Percentiles rank a stretch among this genome's conserved stretches.
phyloP scores from a whole-genome alignment of 2,797 vertebrate species.

The Cuculus canorus region DNA sequence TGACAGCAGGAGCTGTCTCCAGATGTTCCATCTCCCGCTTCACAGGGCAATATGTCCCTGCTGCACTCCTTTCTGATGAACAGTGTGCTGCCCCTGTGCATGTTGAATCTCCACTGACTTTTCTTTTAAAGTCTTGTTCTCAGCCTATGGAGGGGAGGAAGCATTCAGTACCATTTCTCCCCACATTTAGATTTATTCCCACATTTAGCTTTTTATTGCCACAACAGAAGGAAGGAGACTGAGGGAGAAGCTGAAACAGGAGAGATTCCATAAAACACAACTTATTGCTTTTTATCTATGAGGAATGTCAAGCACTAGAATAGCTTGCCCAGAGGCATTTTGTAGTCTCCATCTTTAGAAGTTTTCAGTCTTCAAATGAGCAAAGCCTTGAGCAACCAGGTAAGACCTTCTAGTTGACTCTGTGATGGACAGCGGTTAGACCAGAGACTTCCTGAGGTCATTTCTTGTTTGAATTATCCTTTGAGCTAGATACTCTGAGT shows the following conservation, averaged over 20 bases:
- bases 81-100: too few species aligned
- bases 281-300: background rate
- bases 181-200: too few species aligned
- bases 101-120: too few species aligned
- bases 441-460: background rate
- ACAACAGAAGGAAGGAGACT: background rate
- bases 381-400: background rate
- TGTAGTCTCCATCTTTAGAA: too few species aligned
- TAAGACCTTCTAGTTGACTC: background rate
- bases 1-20: too few species aligned
- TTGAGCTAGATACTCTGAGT: background rate
- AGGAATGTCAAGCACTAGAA: background rate
- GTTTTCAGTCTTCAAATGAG: accelerated
- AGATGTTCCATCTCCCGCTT: too few species aligned
- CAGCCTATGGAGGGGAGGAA: too few species aligned
- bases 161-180: too few species aligned
- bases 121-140: too few species aligned
- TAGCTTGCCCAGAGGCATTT: background rate
- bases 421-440: background rate
- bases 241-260: background rate
- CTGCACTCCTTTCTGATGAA: too few species aligned
- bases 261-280: background rate
- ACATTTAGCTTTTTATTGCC: too few species aligned
- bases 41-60: too few species aligned
- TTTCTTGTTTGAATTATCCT: background rate